A percentile compares a stretch with the other conserved stretches of the same genome.
Conservation (phyloP, 2,113 vertebrate species). For the Struthio camelus region DNA sequence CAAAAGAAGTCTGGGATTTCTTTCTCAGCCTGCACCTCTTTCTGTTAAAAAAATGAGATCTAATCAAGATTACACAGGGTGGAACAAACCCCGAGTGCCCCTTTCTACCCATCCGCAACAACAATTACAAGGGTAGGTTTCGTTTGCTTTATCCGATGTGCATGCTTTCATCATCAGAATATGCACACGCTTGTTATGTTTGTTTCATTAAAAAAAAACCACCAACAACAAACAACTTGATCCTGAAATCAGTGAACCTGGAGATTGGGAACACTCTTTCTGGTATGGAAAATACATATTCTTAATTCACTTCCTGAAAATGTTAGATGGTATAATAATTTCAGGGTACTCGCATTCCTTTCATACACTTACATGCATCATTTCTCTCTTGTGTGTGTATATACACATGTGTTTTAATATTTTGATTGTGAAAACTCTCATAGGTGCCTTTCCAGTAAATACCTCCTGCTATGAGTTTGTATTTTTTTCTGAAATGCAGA, state of each 20-base stretch:
- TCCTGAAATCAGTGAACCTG: neutral
- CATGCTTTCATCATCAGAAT: neutral
- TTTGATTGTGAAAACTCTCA: neutral
- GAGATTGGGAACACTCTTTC: neutral
- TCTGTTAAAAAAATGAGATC: slow-evolving; percentile 90
- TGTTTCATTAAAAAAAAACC: neutral
- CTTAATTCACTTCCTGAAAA: neutral
- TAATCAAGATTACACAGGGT: slow-evolving; percentile 92
- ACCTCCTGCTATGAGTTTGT: neutral
- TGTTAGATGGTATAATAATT: neutral
- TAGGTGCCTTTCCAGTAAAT: neutral
- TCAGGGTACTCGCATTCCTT: neutral
- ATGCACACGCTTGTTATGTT: neutral
- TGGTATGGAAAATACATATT: neutral
- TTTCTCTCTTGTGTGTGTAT: neutral
- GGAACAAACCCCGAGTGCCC: slow-evolving; percentile 91
- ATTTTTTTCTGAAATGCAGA: neutral
- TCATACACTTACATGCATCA: neutral
- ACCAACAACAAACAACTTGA: neutral
- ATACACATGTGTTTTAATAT: neutral
- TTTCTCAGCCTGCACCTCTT: slow-evolving; percentile 90
- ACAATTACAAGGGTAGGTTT: slow-evolving; percentile 89
- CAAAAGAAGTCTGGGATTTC: slow-evolving; percentile 91
- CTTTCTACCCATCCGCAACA: slow-evolving; percentile 87
- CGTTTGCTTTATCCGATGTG: neutral